Percentiles rank a stretch among this genome's conserved stretches.
phyloP scores from a whole-genome alignment of 2,797 vertebrate genomes.

The Enteromius unitaeniatus region DNA sequence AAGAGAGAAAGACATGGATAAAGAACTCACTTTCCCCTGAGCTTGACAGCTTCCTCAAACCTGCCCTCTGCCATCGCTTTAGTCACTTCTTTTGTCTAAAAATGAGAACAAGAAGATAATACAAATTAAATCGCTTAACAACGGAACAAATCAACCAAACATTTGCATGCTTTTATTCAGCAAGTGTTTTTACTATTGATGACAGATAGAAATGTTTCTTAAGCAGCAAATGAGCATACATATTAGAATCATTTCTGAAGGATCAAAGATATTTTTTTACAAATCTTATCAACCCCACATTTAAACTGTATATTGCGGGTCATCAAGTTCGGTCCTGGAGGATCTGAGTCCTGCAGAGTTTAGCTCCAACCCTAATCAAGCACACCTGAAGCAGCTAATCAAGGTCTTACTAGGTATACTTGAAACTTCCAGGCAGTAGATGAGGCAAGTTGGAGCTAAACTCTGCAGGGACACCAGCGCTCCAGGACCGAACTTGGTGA shows the following conservation, averaged over 20 bases:
- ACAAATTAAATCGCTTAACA: not conserved
- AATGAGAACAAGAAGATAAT: not conserved
- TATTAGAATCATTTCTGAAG: not conserved
- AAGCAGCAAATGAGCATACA: not conserved
- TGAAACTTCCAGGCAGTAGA: too few relatives aligned
- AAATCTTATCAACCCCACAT: not conserved
- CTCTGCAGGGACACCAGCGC: too few relatives aligned
- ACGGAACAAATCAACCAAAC: not conserved
- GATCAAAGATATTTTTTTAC: not conserved
- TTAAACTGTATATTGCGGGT: not conserved
- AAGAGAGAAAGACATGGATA: not conserved
- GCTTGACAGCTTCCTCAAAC: conserved; percentile 88
- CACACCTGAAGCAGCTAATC: too few relatives aligned
- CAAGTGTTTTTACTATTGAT: not conserved
- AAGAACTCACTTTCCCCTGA: conserved; percentile 86
- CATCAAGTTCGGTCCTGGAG: too few relatives aligned
- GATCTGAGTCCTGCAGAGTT: too few relatives aligned
- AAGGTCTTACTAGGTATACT: too few relatives aligned
- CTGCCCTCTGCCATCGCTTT: conserved; percentile 87
- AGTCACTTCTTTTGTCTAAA: conserved; percentile 93
- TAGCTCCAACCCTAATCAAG: too few relatives aligned
- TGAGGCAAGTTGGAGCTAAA: too few relatives aligned
- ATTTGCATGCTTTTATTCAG: not conserved
- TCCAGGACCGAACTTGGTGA: too few relatives aligned
- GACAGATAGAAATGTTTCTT: not conserved